phyloP scores from a whole-genome alignment of 2,797 vertebrate species.

The Cichlasoma orientale region DNA sequence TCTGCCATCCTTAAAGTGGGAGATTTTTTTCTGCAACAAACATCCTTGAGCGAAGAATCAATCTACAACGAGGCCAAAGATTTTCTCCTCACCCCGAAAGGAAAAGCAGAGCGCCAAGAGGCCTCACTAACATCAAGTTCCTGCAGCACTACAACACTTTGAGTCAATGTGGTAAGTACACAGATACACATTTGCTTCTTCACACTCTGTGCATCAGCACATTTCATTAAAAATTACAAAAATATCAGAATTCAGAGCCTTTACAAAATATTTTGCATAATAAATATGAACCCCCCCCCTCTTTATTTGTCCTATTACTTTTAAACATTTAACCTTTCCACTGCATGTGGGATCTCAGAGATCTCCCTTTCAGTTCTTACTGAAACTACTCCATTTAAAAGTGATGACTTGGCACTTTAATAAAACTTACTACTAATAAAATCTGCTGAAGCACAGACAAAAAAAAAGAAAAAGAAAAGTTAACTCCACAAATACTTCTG shows the following conservation, averaged over 20 bases:
- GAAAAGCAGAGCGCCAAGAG: no score
- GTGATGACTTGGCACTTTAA: fast-evolving
- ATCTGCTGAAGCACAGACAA: no score
- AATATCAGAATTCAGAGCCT: fast-evolving
- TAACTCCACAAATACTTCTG: neutral
- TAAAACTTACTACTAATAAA: no score
- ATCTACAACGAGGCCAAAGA: neutral
- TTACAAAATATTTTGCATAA: neutral
- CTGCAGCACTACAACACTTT: neutral
- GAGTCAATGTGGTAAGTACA: neutral
- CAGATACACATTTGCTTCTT: neutral
- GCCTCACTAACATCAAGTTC: no score
- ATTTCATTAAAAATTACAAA: neutral
- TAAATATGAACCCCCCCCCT: no score
- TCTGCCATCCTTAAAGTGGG: neutral
- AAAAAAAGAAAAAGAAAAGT: no score
- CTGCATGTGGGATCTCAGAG: neutral
- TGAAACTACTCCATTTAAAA: neutral
- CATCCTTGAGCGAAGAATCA: neutral
- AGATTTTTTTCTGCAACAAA: neutral
- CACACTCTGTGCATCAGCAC: fast-evolving
- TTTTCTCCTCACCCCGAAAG: neutral
- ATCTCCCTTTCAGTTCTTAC: neutral
- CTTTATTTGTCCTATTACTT: neutral
- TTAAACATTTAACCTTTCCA: neutral